These are phyloP conservation scores for Eubasilissa regina DNA, from an alignment of 1,140 invertebrate genomes.

Conservation along the genomic window DNA sequence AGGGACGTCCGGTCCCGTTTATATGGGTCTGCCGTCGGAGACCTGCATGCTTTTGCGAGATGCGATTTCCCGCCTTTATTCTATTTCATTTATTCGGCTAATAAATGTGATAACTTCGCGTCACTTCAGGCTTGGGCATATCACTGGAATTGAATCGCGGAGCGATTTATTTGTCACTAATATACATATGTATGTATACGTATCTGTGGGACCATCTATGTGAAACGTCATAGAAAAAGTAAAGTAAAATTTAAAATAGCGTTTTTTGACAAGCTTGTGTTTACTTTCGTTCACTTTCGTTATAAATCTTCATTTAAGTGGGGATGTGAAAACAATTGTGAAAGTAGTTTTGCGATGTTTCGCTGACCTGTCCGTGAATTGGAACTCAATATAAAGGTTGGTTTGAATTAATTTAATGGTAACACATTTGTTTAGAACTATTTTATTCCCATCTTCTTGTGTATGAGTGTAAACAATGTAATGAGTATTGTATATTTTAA, in stretches of 20 bases:
- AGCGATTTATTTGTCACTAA: too few species aligned
- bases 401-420: neutral
- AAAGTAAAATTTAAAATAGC: slow-evolving; percentile 5
- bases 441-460: neutral
- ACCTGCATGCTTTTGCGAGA: too few species aligned
- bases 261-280: slow-evolving; percentile 24
- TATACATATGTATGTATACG: too few species aligned
- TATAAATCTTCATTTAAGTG: neutral
- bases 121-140: too few species aligned
- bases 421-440: neutral
- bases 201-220: too few species aligned
- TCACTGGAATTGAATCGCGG: too few species aligned
- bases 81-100: too few species aligned
- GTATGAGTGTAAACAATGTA: neutral
- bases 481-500: neutral
- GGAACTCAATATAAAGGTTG: neutral
- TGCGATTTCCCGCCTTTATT: too few species aligned
- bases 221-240: slow-evolving; percentile 10
- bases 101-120: too few species aligned
- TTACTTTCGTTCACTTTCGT: neutral
- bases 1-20: too few species aligned
- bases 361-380: slow-evolving; percentile 8
- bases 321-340: slow-evolving; percentile 13
- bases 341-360: neutral
- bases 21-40: too few species aligned